Evolutionary conservation across 2,113 vertebrate genomes (phyloP).

Genomic region (Ornithorhynchus anatinus): DNA sequence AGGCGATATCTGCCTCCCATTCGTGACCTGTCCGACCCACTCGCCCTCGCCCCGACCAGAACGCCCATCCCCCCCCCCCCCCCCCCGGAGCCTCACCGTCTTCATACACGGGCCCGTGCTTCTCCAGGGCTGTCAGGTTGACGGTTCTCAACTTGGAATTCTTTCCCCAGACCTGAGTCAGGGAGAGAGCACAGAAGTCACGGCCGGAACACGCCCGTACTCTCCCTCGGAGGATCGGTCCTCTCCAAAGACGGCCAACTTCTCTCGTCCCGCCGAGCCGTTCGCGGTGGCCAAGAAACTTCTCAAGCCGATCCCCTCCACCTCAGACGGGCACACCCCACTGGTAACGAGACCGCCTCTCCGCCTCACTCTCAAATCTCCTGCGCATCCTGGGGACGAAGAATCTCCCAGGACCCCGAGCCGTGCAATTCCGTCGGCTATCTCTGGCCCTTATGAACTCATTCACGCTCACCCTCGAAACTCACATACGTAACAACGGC

Average conservation of each 20-base stretch:
- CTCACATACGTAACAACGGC: too few species aligned
- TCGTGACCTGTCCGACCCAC: neutral
- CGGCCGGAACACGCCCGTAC: neutral
- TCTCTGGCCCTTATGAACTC: too few species aligned
- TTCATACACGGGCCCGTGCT: constrained; percentile 89
- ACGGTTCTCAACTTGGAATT: constrained; percentile 93
- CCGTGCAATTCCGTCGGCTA: too few species aligned
- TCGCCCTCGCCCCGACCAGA: neutral
- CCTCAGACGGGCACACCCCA: too few species aligned
- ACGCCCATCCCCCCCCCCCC: neutral
- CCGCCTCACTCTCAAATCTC: neutral
- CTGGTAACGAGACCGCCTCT: neutral
- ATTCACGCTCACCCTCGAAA: too few species aligned
- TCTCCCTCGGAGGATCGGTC: neutral
- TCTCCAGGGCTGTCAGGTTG: constrained; percentile 85
- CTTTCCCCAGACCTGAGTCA: constrained; percentile 89
- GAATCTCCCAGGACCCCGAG: too few species aligned
- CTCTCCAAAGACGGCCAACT: fast-evolving
- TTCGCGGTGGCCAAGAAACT: neutral
- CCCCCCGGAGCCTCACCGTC: constrained; percentile 78
- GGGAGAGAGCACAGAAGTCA: neutral
- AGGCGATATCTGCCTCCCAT: neutral
- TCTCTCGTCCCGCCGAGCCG: too few species aligned
- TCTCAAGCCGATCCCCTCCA: too few species aligned
- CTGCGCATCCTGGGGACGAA: too few species aligned